Conservation (phyloP, 2,888 invertebrate species). For the Watsonalla binaria region DNA sequence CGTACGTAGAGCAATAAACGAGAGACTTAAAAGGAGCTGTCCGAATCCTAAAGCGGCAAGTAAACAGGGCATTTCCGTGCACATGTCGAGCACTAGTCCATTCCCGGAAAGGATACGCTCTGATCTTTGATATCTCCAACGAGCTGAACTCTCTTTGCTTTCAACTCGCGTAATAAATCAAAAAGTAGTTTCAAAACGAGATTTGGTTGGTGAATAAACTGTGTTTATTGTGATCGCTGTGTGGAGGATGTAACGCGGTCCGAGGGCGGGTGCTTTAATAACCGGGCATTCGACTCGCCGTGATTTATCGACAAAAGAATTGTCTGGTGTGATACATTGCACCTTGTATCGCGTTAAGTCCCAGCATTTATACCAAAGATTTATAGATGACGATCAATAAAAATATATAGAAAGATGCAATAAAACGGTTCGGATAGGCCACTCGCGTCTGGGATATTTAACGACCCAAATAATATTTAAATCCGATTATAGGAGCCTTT, state of each 20-base stretch:
- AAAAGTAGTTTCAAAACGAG: slow-evolving; percentile 19
- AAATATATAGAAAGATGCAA: slow-evolving; percentile 50
- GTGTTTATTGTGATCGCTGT: slow-evolving; percentile 19
- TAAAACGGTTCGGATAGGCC: slow-evolving; percentile 43
- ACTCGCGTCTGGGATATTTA: slow-evolving; percentile 40
- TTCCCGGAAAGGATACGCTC: slow-evolving; percentile 41
- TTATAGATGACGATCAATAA: slow-evolving; percentile 60
- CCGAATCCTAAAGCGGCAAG: slow-evolving; percentile 58
- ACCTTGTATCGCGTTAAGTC: slow-evolving; percentile 36
- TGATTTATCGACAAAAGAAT: slow-evolving; percentile 55
- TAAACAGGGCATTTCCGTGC: slow-evolving; percentile 66
- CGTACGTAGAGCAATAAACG: slow-evolving; percentile 49
- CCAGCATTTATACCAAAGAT: slow-evolving; percentile 46
- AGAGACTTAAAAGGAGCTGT: slow-evolving; percentile 57
- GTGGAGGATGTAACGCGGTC: slow-evolving; percentile 22
- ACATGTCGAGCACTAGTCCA: slow-evolving; percentile 38
- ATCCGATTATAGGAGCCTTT: slow-evolving; percentile 45
- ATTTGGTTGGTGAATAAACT: slow-evolving; percentile 13
- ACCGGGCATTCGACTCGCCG: slow-evolving; percentile 38
- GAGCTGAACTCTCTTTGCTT: slow-evolving; percentile 25
- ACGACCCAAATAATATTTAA: slow-evolving; percentile 47
- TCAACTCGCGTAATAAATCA: slow-evolving; percentile 13
- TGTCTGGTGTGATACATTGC: slow-evolving; percentile 51
- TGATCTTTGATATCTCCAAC: slow-evolving; percentile 36
- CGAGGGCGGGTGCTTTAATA: slow-evolving; percentile 41